Conservation (phyloP, 2,888 invertebrate genomes). For the Heteromurus nitidus region DNA sequence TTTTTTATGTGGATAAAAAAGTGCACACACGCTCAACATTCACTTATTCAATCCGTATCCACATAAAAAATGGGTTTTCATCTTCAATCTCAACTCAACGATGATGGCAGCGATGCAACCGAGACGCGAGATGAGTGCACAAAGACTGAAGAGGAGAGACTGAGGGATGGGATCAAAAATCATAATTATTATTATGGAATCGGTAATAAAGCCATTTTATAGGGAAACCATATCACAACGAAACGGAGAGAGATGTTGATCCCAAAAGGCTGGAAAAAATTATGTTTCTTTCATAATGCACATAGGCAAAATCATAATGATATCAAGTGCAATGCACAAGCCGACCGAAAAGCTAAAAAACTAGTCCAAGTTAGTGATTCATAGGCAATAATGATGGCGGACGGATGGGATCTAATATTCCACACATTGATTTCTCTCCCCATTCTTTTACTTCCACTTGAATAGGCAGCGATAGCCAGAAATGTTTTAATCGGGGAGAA, state of each 20-base stretch:
- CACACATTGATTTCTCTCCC: not conserved
- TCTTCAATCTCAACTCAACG: constrained; percentile 19
- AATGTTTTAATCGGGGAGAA: constrained; percentile 52
- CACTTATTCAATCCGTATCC: too few species aligned
- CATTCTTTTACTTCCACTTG: constrained; percentile 53
- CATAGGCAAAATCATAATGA: constrained; percentile 21
- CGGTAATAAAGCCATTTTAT: constrained; percentile 55
- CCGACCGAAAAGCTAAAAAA: too few species aligned
- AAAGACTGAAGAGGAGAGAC: constrained; percentile 50
- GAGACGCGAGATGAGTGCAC: constrained; percentile 47
- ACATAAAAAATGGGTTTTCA: constrained; percentile 19
- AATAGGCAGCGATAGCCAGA: constrained; percentile 59
- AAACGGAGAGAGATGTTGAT: not conserved
- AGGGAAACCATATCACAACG: constrained; percentile 12
- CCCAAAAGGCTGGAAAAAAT: not conserved
- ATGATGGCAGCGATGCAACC: not conserved
- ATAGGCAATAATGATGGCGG: constrained; percentile 44
- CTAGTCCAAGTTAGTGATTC: constrained; percentile 8
- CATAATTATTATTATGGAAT: constrained; percentile 57
- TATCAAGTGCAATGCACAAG: constrained; percentile 42
- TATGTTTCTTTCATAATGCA: not conserved
- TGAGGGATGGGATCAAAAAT: constrained; percentile 48
- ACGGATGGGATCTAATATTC: constrained; percentile 18
- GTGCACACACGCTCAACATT: constrained; percentile 43
- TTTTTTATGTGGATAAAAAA: constrained; percentile 42